Conservation (phyloP, 1,140 invertebrate genomes). For the Drosophila melanica region DNA sequence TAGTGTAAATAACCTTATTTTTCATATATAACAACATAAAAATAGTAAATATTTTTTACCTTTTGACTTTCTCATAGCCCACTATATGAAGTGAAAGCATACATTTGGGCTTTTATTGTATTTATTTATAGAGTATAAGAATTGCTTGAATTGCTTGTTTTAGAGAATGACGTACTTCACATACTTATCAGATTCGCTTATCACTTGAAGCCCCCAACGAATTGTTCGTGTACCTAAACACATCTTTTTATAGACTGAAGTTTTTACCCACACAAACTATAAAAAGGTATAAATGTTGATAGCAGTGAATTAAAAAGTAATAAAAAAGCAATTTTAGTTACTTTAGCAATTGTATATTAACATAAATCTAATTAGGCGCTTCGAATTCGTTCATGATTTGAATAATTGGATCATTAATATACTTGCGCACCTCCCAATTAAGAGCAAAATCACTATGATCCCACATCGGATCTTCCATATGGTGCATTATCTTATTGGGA, state of each 20-base stretch:
- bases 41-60: no score
- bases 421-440: slow-evolving; percentile 43
- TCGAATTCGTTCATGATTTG: slow-evolving; percentile 60
- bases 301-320: not conserved
- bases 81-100: no score
- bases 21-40: no score
- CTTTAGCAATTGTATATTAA: not conserved
- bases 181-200: slow-evolving; percentile 17
- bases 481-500: slow-evolving; percentile 83
- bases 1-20: no score
- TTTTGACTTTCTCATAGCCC: no score
- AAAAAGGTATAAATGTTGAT: slow-evolving; percentile 9
- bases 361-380: not conserved
- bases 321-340: not conserved
- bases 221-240: not conserved
- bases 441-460: slow-evolving; percentile 86
- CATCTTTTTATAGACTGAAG: slow-evolving; percentile 3
- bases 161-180: slow-evolving; percentile 5
- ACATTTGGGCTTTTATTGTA: no score
- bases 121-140: no score
- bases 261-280: not conserved
- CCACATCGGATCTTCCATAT: slow-evolving; percentile 85
- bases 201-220: not conserved
- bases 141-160: no score
- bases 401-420: slow-evolving; percentile 67